These are phyloP conservation scores for Pangasius mekongensis DNA, from an alignment of 2,797 vertebrate species.

Conservation along the genomic window DNA sequence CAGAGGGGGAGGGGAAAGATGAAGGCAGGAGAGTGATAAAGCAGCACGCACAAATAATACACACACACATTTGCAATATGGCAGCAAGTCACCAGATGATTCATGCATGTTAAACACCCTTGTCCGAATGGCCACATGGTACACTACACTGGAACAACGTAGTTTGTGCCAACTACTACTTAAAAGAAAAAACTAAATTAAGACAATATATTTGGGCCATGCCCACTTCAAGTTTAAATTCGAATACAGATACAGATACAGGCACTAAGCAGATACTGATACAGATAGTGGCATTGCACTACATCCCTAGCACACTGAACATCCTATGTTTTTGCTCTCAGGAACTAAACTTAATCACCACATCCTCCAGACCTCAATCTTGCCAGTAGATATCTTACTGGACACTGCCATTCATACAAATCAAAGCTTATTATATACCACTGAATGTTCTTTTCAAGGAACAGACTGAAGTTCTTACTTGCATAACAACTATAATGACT, in stretches of 20 bases:
- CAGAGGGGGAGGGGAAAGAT: conserved; percentile 50
- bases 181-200: not conserved
- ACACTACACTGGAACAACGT: conserved; percentile 36
- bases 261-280: not conserved
- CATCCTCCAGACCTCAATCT: not conserved
- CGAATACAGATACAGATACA: not conserved
- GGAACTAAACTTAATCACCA: not conserved
- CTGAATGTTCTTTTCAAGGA: not conserved
- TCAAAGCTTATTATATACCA: not conserved
- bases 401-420: not conserved
- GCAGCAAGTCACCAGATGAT: conserved; percentile 60
- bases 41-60: conserved; percentile 55
- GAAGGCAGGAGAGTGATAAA: conserved; percentile 51
- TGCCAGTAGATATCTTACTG: not conserved
- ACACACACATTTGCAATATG: conserved; percentile 56
- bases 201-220: not conserved
- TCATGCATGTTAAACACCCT: conserved; percentile 62
- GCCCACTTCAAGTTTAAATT: not conserved
- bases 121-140: conserved; percentile 58
- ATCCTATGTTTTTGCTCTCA: not conserved
- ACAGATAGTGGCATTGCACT: not conserved
- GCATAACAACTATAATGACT: conserved; percentile 7
- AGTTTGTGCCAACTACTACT: conserved; percentile 20
- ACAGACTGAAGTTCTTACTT: not conserved
- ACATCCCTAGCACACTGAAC: not conserved